phyloP scores from a whole-genome alignment of 1,140 invertebrate species.

The Bombus ignitus region DNA sequence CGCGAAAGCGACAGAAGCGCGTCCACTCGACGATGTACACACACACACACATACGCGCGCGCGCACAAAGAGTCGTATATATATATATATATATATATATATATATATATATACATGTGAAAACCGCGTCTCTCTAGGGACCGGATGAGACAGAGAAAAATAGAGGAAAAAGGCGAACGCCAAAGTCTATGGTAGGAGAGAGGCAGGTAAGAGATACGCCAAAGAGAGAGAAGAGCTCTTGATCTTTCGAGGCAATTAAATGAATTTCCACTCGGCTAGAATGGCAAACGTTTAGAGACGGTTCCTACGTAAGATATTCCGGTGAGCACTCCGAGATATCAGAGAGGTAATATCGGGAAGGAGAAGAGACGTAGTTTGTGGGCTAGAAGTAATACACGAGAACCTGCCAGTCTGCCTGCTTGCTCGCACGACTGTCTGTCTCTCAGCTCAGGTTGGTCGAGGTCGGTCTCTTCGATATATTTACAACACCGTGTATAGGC shows the following conservation, averaged over 20 bases:
- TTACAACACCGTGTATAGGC: neutral
- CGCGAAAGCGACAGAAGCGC: neutral
- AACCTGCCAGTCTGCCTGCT: slow-evolving; percentile 57
- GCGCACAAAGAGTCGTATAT: neutral
- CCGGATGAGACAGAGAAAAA: slow-evolving; percentile 1
- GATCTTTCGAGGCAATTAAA: slow-evolving; percentile 71
- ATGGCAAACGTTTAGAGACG: slow-evolving; percentile 72
- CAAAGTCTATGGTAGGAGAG: slow-evolving; percentile 5
- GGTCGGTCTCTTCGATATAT: slow-evolving; percentile 1
- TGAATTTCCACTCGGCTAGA: slow-evolving; percentile 71
- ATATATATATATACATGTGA: neutral
- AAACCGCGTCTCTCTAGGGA: slow-evolving; percentile 12
- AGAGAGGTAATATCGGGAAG: slow-evolving; percentile 70
- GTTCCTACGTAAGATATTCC: slow-evolving; percentile 70
- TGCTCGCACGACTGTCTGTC: slow-evolving; percentile 56
- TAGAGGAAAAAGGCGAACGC: neutral
- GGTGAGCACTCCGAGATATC: slow-evolving; percentile 65
- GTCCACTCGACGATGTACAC: neutral
- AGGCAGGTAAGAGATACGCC: slow-evolving; percentile 34
- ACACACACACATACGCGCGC: accelerated
- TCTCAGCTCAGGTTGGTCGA: slow-evolving; percentile 25
- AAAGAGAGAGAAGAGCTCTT: slow-evolving; percentile 68
- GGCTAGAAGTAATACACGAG: slow-evolving; percentile 71
- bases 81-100: neutral
- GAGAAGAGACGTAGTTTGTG: slow-evolving; percentile 65